Evolutionary conservation across 2,113 vertebrate genomes (phyloP).

Genomic region (Ardeotis arabs): DNA sequence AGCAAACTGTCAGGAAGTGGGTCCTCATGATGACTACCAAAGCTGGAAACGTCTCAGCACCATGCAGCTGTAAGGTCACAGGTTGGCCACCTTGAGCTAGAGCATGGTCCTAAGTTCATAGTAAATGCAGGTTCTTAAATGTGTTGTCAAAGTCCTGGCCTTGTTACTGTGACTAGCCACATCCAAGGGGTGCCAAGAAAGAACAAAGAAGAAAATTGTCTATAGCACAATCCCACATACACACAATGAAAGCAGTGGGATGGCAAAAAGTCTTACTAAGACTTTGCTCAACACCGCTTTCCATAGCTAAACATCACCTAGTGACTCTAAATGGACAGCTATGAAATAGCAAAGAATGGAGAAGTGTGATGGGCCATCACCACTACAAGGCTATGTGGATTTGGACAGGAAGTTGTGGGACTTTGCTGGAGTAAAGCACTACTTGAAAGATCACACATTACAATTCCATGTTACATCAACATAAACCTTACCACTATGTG

Average conservation of each 20-base stretch:
- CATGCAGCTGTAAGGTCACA: not conserved
- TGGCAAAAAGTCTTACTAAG: not conserved
- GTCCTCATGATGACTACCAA: not conserved
- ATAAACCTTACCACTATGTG: not conserved
- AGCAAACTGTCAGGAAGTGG: not conserved
- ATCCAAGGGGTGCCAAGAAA: not conserved
- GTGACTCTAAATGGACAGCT: not conserved
- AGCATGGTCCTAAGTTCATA: not conserved
- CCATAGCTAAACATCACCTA: not conserved
- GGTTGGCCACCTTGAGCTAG: not conserved
- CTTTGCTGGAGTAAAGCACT: not conserved
- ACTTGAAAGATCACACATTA: not conserved
- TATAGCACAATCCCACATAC: not conserved
- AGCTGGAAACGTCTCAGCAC: not conserved
- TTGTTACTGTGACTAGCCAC: not conserved
- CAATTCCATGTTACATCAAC: not conserved
- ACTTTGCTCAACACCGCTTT: not conserved
- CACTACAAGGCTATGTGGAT: not conserved
- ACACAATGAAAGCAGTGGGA: not conserved
- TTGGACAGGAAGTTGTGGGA: not conserved
- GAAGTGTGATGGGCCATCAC: rapidly evolving
- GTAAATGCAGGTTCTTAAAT: not conserved
- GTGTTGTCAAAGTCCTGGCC: not conserved
- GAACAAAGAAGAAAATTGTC: not conserved
- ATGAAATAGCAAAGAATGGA: not conserved